Evolutionary conservation across 2,113 vertebrate species (phyloP).

Genomic region (Scortum barcoo): DNA sequence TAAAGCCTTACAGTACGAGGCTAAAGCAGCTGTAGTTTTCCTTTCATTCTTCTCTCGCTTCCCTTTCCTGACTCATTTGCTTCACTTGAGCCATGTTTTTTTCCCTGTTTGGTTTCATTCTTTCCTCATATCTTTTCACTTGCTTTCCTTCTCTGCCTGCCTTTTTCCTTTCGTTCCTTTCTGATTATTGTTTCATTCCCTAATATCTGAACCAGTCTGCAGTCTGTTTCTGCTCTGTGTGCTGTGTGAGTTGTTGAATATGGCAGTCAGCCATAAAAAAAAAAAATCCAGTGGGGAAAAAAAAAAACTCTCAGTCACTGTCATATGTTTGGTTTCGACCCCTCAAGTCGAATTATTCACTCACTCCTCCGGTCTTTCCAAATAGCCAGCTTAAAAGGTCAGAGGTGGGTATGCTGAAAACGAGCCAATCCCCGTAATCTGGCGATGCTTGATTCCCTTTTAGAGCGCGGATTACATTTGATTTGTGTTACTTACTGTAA

Average conservation of each 20-base stretch:
- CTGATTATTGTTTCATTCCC: constrained; percentile 32
- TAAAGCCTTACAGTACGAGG: not conserved
- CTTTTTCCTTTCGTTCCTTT: constrained; percentile 22
- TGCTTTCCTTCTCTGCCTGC: not conserved
- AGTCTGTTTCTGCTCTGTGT: constrained; percentile 12
- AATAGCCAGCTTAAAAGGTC: constrained; percentile 42
- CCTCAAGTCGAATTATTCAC: constrained; percentile 29
- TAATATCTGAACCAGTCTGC: constrained; percentile 19
- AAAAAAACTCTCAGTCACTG: not conserved
- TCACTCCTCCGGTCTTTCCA: constrained; percentile 32
- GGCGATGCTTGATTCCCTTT: constrained; percentile 12
- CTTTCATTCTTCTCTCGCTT: not conserved
- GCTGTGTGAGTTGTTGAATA: constrained; percentile 5
- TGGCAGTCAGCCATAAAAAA: constrained; percentile 6
- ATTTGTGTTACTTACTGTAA: constrained; percentile 21
- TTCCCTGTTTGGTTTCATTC: constrained; percentile 10
- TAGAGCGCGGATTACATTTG: constrained; percentile 50
- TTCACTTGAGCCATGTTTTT: constrained; percentile 8
- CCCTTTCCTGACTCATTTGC: not conserved
- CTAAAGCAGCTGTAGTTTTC: constrained; percentile 7
- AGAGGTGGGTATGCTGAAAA: constrained; percentile 48
- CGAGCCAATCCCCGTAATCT: constrained; percentile 41
- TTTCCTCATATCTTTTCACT: not conserved
- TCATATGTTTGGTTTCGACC: constrained; percentile 19
- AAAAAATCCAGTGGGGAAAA: not conserved